Conservation (phyloP, 2,888 invertebrate species). For the Masnerella sp. region DNA sequence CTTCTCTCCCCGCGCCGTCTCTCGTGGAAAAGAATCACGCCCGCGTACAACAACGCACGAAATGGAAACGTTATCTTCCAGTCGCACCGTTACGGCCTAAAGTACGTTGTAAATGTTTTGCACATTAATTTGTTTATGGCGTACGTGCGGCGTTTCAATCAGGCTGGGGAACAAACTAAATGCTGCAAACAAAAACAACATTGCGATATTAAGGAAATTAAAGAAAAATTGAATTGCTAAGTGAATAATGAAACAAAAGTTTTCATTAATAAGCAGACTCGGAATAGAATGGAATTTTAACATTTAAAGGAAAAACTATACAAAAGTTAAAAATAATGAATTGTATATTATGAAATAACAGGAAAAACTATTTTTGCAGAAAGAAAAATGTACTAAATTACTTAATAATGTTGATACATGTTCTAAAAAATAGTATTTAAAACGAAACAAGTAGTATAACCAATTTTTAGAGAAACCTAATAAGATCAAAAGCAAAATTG, state of each 20-base stretch:
- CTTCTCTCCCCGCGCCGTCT: slow-evolving; percentile 8
- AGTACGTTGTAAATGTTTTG: slow-evolving; percentile 46
- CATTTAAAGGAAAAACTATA: no score
- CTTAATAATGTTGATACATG: no score
- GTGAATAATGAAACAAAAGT: no score
- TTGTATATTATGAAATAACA: no score
- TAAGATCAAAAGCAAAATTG: no score
- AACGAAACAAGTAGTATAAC: no score
- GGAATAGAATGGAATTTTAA: no score
- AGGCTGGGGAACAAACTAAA: slow-evolving; percentile 1
- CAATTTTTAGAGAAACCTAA: no score
- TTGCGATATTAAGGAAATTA: slow-evolving; percentile 30
- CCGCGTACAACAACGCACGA: slow-evolving; percentile 38
- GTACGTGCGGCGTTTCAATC: slow-evolving; percentile 36
- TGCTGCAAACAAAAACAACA: slow-evolving; percentile 13
- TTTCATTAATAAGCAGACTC: no score
- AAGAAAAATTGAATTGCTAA: neutral
- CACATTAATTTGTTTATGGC: slow-evolving; percentile 51
- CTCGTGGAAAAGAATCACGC: slow-evolving; percentile 66
- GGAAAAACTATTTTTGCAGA: slow-evolving; percentile 20
- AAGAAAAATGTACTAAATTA: neutral
- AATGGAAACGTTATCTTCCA: slow-evolving; percentile 54
- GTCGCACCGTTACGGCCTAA: slow-evolving; percentile 19
- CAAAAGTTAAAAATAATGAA: no score
- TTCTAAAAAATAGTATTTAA: no score